A percentile compares a stretch with the other conserved stretches of the same genome.
phyloP scores from a whole-genome alignment of 2,113 vertebrate genomes.

The Tringa solitaria region DNA sequence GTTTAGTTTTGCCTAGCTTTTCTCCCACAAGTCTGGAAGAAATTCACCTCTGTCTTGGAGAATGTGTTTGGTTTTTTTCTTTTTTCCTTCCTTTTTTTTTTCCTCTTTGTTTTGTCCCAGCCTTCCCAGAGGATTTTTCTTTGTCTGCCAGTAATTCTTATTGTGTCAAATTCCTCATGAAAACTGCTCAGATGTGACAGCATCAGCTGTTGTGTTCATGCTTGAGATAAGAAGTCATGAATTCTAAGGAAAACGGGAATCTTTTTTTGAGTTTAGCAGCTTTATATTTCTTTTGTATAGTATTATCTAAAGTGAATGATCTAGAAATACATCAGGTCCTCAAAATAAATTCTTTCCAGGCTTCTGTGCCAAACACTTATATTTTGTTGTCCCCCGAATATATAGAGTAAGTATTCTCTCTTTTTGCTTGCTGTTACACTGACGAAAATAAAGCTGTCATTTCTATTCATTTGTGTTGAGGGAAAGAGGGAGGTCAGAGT shows the following conservation, averaged over 20 bases:
- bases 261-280: conserved; percentile 37
- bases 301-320: conserved; percentile 40
- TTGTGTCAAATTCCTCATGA: conserved; percentile 70
- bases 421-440: not conserved
- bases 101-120: not conserved
- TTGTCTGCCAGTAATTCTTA: conserved; percentile 62
- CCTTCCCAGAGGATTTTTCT: conserved; percentile 55
- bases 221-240: conserved; percentile 65
- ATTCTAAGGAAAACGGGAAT: conserved; percentile 60
- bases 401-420: not conserved
- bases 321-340: conserved; percentile 54
- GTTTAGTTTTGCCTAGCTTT: not conserved
- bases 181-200: conserved; percentile 61
- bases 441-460: not conserved
- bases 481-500: not conserved
- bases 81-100: not conserved
- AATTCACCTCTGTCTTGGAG: not conserved
- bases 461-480: not conserved
- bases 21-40: conserved; percentile 17
- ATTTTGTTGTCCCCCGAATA: conserved; percentile 39
- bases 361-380: not conserved
- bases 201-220: conserved; percentile 69
- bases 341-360: conserved; percentile 40
- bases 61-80: not conserved
- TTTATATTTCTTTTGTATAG: conserved; percentile 51